These are phyloP conservation scores for Rhingia campestris DNA, from an alignment of 2,888 invertebrate genomes.

Conservation along the genomic window DNA sequence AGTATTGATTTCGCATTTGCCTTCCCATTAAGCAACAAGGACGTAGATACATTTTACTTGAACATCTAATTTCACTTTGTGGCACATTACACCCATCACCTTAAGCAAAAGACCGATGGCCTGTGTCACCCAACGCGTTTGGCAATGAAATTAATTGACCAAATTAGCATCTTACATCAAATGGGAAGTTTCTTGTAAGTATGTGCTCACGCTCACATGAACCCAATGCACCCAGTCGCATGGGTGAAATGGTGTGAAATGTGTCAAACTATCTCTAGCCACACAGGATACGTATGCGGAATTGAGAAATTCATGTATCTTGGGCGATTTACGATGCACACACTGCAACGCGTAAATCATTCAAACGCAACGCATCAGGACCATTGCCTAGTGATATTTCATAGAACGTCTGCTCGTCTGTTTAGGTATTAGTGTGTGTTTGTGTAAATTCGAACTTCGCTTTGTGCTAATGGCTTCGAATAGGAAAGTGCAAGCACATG, in stretches of 20 bases:
- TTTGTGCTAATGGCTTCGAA: slow-evolving; percentile 24
- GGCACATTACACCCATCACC: slow-evolving; percentile 10
- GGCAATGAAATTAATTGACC: slow-evolving; percentile 61
- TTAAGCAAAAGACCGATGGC: slow-evolving; percentile 36
- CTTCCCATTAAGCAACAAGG: slow-evolving; percentile 9
- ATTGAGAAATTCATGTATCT: slow-evolving; percentile 53
- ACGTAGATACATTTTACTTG: no score
- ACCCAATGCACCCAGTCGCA: background rate
- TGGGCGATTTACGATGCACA: slow-evolving; percentile 59
- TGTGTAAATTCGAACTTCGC: background rate
- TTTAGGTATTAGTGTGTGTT: background rate
- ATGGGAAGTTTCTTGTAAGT: slow-evolving; percentile 63
- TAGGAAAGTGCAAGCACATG: slow-evolving; percentile 48
- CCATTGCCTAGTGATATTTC: slow-evolving; percentile 64
- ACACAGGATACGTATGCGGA: slow-evolving; percentile 47
- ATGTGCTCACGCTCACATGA: slow-evolving; percentile 7
- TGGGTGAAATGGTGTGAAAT: slow-evolving; percentile 49
- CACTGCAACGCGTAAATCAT: slow-evolving; percentile 69
- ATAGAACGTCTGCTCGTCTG: slow-evolving; percentile 43
- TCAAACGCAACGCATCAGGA: slow-evolving; percentile 68
- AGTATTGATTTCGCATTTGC: slow-evolving; percentile 7
- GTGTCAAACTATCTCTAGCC: slow-evolving; percentile 18
- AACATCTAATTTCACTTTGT: slow-evolving; percentile 2
- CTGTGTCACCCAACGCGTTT: slow-evolving; percentile 27
- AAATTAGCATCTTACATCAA: slow-evolving; percentile 72